phyloP scores from a whole-genome alignment of 2,888 invertebrate genomes.

The Drosophila differens region DNA sequence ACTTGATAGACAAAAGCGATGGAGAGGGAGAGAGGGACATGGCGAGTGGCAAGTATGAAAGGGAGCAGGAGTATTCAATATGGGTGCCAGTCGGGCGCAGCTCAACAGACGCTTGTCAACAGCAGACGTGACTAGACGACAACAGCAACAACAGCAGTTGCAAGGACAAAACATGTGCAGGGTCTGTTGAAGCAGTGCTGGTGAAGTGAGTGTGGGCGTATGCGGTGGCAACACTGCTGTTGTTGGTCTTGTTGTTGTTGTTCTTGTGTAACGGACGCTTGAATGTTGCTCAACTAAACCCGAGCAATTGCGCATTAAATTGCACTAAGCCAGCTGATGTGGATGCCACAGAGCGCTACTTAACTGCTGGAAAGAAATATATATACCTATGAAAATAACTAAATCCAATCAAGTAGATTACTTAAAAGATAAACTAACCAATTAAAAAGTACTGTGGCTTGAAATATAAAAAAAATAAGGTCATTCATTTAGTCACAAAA shows the following conservation, averaged over 20 bases:
- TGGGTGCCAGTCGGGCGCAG: conserved; percentile 60
- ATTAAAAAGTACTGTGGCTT: conserved; percentile 6
- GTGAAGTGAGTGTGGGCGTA: conserved; percentile 20
- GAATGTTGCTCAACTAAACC: conserved; percentile 62
- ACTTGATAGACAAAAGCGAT: conserved; percentile 32
- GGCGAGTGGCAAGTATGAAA: neutral
- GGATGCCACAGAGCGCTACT: conserved; percentile 19
- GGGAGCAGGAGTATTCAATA: conserved; percentile 65
- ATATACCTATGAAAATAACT: neutral
- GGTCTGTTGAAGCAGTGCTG: conserved; percentile 28
- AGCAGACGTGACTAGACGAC: conserved; percentile 79
- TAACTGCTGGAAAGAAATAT: conserved; percentile 1
- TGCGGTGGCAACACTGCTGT: conserved; percentile 15
- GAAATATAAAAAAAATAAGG: neutral
- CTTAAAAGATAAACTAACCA: conserved; percentile 11
- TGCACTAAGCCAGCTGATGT: conserved; percentile 63
- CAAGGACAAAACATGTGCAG: conserved; percentile 64
- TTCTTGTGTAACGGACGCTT: conserved; percentile 18
- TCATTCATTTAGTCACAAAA: neutral
- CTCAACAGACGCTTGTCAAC: conserved; percentile 76
- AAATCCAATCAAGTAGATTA: conserved; percentile 13
- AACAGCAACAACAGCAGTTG: conserved; percentile 38
- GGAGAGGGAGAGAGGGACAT: neutral
- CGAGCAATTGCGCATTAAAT: conserved; percentile 74
- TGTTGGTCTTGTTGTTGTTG: neutral